These are phyloP conservation scores for Lasioglossum villosulum DNA, from an alignment of 2,888 invertebrate genomes.

Conservation along the genomic window DNA sequence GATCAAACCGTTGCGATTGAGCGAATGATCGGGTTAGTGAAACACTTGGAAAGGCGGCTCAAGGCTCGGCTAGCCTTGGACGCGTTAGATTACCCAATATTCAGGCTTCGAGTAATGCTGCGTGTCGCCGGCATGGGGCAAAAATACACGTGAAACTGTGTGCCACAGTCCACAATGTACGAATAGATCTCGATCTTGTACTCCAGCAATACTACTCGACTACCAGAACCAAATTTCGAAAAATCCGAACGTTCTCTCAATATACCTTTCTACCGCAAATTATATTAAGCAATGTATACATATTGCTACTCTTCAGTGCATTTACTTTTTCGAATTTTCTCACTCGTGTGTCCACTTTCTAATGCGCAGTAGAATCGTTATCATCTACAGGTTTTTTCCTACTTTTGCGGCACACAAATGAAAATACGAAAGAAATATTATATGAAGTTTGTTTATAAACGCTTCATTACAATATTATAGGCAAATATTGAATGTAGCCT, in stretches of 20 bases:
- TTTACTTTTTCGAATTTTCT: background rate
- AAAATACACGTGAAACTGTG: slow-evolving; percentile 67
- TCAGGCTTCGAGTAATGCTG: slow-evolving; percentile 75
- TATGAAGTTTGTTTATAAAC: too few relatives aligned
- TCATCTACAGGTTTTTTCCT: too few relatives aligned
- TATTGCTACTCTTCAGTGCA: background rate
- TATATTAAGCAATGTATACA: background rate
- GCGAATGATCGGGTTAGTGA: slow-evolving; percentile 75
- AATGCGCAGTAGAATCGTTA: too few relatives aligned
- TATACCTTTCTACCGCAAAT: background rate
- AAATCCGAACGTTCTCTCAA: background rate
- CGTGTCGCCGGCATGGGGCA: slow-evolving; percentile 67
- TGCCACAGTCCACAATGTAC: slow-evolving; percentile 34
- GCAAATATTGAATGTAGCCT: too few relatives aligned
- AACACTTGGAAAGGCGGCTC: slow-evolving; percentile 84
- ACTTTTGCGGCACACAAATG: too few relatives aligned
- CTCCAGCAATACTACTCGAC: background rate
- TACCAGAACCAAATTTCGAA: background rate
- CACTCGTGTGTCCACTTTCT: background rate
- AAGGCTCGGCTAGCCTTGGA: slow-evolving; percentile 84
- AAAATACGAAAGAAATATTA: too few relatives aligned
- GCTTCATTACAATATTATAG: too few relatives aligned
- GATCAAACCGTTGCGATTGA: slow-evolving; percentile 59
- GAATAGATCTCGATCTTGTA: slow-evolving; percentile 22
- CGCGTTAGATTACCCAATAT: slow-evolving; percentile 84